These are phyloP conservation scores for Motacilla tschutschensis DNA, from an alignment of 2,113 vertebrate species.

Conservation along the genomic window DNA sequence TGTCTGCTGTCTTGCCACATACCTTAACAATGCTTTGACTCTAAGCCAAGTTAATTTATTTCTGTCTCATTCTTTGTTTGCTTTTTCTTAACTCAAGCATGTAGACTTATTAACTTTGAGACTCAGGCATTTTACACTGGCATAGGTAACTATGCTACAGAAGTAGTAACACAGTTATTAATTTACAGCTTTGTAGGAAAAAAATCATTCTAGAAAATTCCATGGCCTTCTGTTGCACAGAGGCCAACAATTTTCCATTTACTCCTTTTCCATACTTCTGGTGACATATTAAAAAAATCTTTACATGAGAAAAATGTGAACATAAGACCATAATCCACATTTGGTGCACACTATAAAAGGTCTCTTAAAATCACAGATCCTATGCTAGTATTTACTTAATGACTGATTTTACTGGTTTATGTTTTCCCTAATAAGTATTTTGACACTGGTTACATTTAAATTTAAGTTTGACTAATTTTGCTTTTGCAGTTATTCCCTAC, in stretches of 20 bases:
- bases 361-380: not conserved
- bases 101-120: not conserved
- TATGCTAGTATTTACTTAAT: not conserved
- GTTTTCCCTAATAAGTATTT: not conserved
- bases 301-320: not conserved
- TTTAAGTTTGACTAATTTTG: not conserved
- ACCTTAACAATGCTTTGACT: conserved; percentile 12
- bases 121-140: not conserved
- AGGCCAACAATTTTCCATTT: not conserved
- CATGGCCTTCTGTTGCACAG: not conserved
- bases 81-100: not conserved
- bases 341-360: not conserved
- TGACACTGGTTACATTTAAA: not conserved
- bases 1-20: not conserved
- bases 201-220: not conserved
- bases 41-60: not conserved
- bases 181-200: not conserved
- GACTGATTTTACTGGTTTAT: not conserved
- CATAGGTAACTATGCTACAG: not conserved
- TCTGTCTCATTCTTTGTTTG: not conserved
- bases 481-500: not conserved
- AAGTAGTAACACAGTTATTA: not conserved
- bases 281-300: not conserved
- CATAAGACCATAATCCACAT: not conserved
- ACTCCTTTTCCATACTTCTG: not conserved